phyloP scores from a whole-genome alignment of 1,140 invertebrate species.

The Drosophila elegans region DNA sequence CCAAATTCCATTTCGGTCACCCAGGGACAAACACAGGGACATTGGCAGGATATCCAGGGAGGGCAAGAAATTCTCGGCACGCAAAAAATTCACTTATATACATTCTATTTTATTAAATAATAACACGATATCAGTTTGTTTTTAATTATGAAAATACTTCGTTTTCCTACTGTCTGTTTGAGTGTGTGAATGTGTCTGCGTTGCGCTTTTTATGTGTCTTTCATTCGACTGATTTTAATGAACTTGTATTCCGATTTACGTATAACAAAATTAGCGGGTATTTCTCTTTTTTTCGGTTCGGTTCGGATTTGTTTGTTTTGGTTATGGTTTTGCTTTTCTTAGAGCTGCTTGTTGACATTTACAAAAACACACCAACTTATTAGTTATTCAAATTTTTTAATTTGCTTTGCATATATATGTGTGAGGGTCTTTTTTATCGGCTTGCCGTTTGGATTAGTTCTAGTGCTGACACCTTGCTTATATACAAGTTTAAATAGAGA shows the following conservation, averaged over 20 bases:
- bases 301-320: conserved; percentile 10
- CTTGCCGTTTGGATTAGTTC: conserved; percentile 12
- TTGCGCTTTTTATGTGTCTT: background rate
- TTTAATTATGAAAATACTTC: conserved; percentile 76
- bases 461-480: conserved; percentile 45
- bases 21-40: background rate
- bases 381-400: conserved; percentile 43
- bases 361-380: conserved; percentile 59
- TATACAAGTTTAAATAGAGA: conserved; percentile 45
- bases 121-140: conserved; percentile 76
- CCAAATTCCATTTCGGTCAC: background rate
- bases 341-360: conserved; percentile 57
- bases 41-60: conserved; percentile 1
- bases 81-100: conserved; percentile 76
- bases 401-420: conserved; percentile 30
- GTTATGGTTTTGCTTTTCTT: conserved; percentile 24
- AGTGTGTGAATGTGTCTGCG: conserved; percentile 22
- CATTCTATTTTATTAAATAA: conserved; percentile 85
- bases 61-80: conserved; percentile 58
- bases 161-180: conserved; percentile 54
- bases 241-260: conserved; percentile 22
- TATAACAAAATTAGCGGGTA: conserved; percentile 23
- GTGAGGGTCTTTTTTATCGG: conserved; percentile 8
- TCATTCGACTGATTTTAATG: conserved; percentile 5
- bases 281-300: conserved; percentile 4